A percentile compares a stretch with the other conserved stretches of the same genome.
Evolutionary conservation across 2,888 invertebrate species (phyloP).

Genomic region (Parasteatoda lunata): DNA sequence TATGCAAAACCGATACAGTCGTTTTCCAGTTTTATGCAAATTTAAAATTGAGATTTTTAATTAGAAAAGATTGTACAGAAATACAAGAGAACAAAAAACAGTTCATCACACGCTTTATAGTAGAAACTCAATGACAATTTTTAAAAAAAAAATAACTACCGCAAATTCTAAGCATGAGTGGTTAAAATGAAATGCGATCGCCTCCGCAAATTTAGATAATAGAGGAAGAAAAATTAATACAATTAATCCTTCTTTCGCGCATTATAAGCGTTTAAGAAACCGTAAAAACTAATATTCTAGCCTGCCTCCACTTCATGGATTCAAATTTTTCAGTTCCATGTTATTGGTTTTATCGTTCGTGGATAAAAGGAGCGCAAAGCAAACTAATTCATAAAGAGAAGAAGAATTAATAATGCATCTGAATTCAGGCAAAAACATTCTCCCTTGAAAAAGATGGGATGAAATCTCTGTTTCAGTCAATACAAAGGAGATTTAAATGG

Average conservation of each 20-base stretch:
- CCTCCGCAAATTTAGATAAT: not conserved
- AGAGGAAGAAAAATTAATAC: not conserved
- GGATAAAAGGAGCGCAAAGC: not conserved
- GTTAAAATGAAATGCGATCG: not conserved
- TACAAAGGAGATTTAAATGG: constrained; percentile 48
- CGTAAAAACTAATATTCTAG: not conserved
- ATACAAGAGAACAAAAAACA: too few relatives aligned
- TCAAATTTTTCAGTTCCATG: not conserved
- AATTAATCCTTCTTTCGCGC: not conserved
- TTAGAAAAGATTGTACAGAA: too few relatives aligned
- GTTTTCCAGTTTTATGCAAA: too few relatives aligned
- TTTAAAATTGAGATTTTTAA: too few relatives aligned
- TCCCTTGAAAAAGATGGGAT: not conserved
- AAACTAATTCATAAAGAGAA: too few relatives aligned
- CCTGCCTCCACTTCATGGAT: not conserved
- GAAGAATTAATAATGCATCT: too few relatives aligned
- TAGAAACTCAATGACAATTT: not conserved
- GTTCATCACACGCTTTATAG: too few relatives aligned
- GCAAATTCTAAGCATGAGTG: not conserved
- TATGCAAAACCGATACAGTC: too few relatives aligned
- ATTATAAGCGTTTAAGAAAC: not conserved
- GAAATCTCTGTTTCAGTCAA: not conserved
- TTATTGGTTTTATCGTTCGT: not conserved
- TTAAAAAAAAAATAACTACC: not conserved
- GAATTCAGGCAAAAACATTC: constrained; percentile 16